phyloP scores from a whole-genome alignment of 2,888 invertebrate species.

The Spisula solida region DNA sequence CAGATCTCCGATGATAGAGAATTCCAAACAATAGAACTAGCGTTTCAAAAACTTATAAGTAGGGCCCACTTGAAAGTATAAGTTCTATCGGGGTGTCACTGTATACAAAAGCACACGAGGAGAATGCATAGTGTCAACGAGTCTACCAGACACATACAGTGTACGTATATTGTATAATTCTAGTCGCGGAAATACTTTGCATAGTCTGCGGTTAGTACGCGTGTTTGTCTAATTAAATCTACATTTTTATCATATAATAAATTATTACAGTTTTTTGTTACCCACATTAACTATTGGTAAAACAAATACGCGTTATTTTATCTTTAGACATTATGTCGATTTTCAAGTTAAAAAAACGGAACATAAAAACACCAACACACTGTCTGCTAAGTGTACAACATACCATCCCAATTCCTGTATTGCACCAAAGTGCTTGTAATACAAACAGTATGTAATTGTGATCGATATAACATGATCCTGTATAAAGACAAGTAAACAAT shows the following conservation, averaged over 20 bases:
- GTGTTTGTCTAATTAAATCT: neutral
- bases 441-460: neutral
- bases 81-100: too few relatives aligned
- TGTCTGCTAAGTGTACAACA: neutral
- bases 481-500: neutral
- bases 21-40: too few relatives aligned
- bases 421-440: neutral
- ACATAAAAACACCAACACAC: neutral
- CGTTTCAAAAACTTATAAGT: too few relatives aligned
- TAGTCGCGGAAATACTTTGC: neutral
- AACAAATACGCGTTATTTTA: neutral
- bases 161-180: neutral
- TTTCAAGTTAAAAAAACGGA: neutral
- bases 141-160: too few relatives aligned
- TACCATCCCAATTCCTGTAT: neutral
- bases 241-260: constrained; percentile 3
- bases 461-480: neutral
- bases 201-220: neutral
- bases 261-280: neutral
- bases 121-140: too few relatives aligned
- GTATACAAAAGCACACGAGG: too few relatives aligned
- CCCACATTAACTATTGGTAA: neutral
- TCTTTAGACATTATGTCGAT: neutral
- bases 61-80: too few relatives aligned
- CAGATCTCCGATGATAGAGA: too few relatives aligned